Evolutionary conservation across 37 sponge, comb jelly and placozoan species (phyloP).

Genomic region (Tethya wilhelma): DNA sequence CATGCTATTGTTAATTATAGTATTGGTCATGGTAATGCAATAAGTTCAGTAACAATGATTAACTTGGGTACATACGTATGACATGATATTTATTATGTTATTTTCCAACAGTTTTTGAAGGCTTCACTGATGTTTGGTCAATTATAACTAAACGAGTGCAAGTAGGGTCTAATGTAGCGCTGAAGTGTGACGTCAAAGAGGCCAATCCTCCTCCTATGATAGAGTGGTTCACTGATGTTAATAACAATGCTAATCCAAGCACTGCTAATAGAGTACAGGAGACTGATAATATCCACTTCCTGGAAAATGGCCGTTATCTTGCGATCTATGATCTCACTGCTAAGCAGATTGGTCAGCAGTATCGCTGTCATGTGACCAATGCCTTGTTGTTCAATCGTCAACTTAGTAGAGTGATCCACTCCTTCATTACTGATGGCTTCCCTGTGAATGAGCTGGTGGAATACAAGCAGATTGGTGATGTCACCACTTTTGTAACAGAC

Average conservation of each 20-base stretch:
- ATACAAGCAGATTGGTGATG: constrained; percentile 28
- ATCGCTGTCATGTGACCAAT: constrained; percentile 63
- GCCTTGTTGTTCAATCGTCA: background rate
- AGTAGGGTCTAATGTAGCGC: no score
- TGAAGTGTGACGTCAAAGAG: constrained; percentile 24
- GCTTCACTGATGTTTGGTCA: background rate
- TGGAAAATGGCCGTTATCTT: constrained; percentile 36
- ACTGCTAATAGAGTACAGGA: background rate
- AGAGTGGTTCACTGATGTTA: constrained; percentile 2
- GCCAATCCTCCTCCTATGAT: constrained; percentile 29
- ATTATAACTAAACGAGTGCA: background rate
- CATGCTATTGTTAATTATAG: background rate
- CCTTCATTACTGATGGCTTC: background rate
- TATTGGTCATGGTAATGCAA: background rate
- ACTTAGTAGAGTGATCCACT: background rate
- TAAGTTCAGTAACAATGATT: no score
- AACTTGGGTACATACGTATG: no score
- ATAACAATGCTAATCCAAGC: background rate
- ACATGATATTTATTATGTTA: background rate
- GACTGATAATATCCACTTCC: background rate
- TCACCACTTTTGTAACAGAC: background rate
- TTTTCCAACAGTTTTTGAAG: constrained; percentile 38
- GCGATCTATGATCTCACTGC: constrained; percentile 11
- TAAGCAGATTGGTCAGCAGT: background rate
- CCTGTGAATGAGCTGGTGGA: background rate